Conservation (phyloP, 2,113 vertebrate genomes). For the Calyptomena viridis region DNA sequence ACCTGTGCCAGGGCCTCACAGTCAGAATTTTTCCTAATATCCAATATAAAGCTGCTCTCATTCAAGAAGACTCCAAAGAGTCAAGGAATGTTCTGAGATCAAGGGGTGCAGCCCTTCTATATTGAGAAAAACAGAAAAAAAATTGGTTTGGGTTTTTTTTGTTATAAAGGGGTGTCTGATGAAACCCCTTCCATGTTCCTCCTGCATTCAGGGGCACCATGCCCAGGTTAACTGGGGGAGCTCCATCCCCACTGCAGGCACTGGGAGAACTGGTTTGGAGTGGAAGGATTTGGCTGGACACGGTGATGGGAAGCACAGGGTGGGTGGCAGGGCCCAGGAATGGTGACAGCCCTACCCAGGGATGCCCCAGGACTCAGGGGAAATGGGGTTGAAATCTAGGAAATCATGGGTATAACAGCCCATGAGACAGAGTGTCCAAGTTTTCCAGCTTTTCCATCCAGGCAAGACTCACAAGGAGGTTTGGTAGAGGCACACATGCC, state of each 20-base stretch:
- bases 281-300: background rate
- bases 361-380: background rate
- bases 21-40: background rate
- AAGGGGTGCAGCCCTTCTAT: background rate
- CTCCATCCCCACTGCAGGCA: background rate
- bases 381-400: background rate
- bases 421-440: accelerated
- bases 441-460: background rate
- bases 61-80: background rate
- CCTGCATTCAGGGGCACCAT: background rate
- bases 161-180: background rate
- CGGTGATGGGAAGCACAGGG: background rate
- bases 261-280: background rate
- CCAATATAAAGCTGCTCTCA: background rate
- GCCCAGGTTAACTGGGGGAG: background rate
- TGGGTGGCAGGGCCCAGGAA: background rate
- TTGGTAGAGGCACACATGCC: background rate
- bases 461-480: accelerated
- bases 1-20: background rate
- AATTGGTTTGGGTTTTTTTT: too few relatives aligned
- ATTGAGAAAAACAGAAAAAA: background rate
- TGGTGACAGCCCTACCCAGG: background rate
- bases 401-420: background rate
- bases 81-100: background rate
- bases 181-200: background rate